Conservation (phyloP, 2,888 invertebrate species). For the Xanthorhoe spadicearia region DNA sequence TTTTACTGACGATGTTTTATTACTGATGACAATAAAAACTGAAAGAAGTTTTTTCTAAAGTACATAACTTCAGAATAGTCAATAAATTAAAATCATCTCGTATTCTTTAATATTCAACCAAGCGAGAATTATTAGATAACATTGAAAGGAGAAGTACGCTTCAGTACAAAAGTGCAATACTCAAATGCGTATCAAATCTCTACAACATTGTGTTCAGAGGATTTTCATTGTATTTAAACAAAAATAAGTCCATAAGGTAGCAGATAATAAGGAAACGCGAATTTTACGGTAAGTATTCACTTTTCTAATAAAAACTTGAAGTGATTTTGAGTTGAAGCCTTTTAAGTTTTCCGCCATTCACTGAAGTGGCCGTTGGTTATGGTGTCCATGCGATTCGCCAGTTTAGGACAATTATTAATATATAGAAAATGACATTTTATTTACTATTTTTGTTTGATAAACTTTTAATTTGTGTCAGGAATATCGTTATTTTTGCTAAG, state of each 20-base stretch:
- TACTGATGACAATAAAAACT: neutral
- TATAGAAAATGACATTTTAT: too few relatives aligned
- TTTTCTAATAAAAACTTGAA: constrained; percentile 35
- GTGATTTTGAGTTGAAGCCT: constrained; percentile 62
- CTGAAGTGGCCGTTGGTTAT: constrained; percentile 52
- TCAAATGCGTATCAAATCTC: constrained; percentile 57
- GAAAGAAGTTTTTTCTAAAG: neutral
- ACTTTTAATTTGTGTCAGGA: too few relatives aligned
- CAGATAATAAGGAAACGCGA: constrained; percentile 67
- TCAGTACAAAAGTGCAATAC: constrained; percentile 26
- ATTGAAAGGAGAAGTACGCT: constrained; percentile 26
- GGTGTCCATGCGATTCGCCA: neutral
- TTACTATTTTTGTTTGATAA: too few relatives aligned
- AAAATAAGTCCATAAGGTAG: constrained; percentile 46
- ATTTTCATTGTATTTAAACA: constrained; percentile 41
- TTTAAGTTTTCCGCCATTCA: constrained; percentile 60
- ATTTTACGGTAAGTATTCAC: constrained; percentile 55
- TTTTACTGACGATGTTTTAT: too few relatives aligned
- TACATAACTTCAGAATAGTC: constrained; percentile 1
- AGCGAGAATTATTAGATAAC: constrained; percentile 21
- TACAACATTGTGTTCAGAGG: constrained; percentile 45
- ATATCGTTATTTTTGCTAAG: too few relatives aligned
- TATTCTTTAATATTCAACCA: constrained; percentile 12
- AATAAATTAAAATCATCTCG: constrained; percentile 8
- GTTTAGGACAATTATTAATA: neutral